Evolutionary conservation across 2,888 invertebrate genomes (phyloP).

Genomic region (Sarcophaga subvicina): DNA sequence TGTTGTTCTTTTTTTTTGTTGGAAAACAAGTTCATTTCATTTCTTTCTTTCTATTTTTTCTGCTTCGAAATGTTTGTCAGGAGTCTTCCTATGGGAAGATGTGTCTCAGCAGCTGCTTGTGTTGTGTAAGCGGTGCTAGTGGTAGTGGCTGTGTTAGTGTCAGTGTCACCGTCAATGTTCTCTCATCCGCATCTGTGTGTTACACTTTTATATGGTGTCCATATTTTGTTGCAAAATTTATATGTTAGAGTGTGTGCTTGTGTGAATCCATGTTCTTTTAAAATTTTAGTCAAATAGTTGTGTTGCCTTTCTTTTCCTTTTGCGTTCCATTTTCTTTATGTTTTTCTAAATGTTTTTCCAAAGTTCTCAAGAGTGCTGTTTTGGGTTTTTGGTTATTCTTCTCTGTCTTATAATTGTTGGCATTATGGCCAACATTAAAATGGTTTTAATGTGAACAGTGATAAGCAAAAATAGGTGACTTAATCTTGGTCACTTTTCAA

Average conservation of each 20-base stretch:
- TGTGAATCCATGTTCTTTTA: conserved; percentile 72
- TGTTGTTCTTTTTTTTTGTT: neutral
- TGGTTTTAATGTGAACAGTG: conserved; percentile 31
- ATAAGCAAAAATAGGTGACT: neutral
- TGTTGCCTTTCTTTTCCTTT: conserved; percentile 33
- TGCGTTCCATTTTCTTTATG: conserved; percentile 20
- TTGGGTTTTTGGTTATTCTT: conserved; percentile 6
- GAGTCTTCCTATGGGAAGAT: neutral
- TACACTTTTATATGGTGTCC: conserved; percentile 78
- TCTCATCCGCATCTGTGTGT: conserved; percentile 61
- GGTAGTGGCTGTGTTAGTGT: neutral
- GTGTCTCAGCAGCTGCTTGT: neutral
- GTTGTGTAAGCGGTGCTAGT: neutral
- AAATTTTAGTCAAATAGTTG: conserved; percentile 71
- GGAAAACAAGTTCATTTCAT: conserved; percentile 48
- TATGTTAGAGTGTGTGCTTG: too few species aligned
- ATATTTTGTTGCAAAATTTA: conserved; percentile 79
- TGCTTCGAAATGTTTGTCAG: neutral
- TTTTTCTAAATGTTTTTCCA: conserved; percentile 56
- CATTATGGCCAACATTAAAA: neutral
- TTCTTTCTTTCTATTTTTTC: conserved; percentile 19
- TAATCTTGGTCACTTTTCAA: too few species aligned
- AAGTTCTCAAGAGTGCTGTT: conserved; percentile 62
- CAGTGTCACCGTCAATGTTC: conserved; percentile 18
- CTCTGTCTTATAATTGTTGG: conserved; percentile 3